Conservation (phyloP, 2,113 vertebrate species). For the Toxotes chatareus region DNA sequence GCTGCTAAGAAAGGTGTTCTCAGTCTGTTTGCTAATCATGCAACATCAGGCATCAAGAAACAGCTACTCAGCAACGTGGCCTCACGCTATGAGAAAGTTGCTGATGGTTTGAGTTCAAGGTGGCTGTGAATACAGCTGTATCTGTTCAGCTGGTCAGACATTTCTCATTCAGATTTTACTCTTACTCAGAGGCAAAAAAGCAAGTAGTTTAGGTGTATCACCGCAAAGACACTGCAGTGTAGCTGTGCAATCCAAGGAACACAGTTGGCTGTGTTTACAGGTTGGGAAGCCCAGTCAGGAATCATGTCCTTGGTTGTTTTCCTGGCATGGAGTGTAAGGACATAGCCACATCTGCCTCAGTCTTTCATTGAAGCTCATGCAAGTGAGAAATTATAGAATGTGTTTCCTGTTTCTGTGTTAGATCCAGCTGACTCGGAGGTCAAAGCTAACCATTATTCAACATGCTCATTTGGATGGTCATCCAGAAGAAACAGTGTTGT, state of each 20-base stretch:
- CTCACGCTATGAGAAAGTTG: neutral
- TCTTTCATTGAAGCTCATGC: slow-evolving; percentile 4
- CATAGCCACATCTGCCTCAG: neutral
- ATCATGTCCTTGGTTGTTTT: neutral
- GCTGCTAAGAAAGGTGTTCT: neutral
- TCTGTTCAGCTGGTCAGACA: neutral
- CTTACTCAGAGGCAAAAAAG: neutral
- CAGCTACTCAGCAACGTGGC: neutral
- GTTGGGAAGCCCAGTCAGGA: neutral
- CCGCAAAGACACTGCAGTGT: neutral
- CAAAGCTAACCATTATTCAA: slow-evolving; percentile 24
- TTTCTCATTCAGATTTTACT: neutral
- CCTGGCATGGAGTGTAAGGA: neutral
- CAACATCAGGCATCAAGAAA: slow-evolving; percentile 5
- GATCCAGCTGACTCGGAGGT: slow-evolving; percentile 4
- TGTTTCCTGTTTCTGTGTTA: neutral
- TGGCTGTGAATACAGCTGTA: neutral
- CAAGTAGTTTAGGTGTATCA: neutral
- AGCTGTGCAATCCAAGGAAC: neutral
- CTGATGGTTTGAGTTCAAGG: neutral
- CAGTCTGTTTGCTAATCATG: neutral
- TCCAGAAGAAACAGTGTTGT: neutral
- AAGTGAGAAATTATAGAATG: slow-evolving; percentile 2
- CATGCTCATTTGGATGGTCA: neutral
- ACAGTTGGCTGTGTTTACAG: neutral